Evolutionary conservation across 1,140 invertebrate genomes (phyloP).

Genomic region (Vanessa atalanta): DNA sequence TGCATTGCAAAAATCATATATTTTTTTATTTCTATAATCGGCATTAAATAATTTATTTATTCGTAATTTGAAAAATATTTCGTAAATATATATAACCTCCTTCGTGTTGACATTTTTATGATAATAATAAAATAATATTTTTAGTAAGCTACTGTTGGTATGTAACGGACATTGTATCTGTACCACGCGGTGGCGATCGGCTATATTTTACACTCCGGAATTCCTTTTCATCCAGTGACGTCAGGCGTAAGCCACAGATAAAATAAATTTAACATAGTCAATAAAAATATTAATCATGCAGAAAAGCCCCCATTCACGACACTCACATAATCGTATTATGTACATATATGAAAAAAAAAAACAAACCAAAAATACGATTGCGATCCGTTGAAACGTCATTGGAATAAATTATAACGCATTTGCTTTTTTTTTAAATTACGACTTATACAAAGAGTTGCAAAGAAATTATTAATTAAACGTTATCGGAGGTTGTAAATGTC

Average conservation of each 20-base stretch:
- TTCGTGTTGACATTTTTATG: background rate
- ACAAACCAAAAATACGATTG: background rate
- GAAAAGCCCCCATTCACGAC: background rate
- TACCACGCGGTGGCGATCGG: conserved; percentile 29
- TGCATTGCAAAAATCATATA: conserved; percentile 10
- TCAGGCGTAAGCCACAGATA: conserved; percentile 44
- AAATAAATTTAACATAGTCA: conserved; percentile 34
- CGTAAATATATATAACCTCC: too few relatives aligned
- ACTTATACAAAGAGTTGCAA: conserved; percentile 18
- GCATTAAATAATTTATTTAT: too few relatives aligned
- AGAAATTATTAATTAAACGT: conserved; percentile 36
- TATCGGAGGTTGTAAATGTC: conserved; percentile 44
- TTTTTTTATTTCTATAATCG: background rate
- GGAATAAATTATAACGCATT: conserved; percentile 24
- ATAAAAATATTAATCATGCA: conserved; percentile 29
- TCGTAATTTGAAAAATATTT: too few relatives aligned
- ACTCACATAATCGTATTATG: background rate
- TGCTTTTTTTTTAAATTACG: conserved; percentile 20
- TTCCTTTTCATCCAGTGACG: conserved; percentile 43
- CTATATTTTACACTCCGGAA: conserved; percentile 44
- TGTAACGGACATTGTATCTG: conserved; percentile 26
- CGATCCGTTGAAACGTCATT: background rate
- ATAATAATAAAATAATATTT: background rate
- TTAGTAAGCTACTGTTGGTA: background rate
- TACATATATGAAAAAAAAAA: background rate